phyloP scores from a whole-genome alignment of 2,888 invertebrate genomes.

The Chloromyia formosa region DNA sequence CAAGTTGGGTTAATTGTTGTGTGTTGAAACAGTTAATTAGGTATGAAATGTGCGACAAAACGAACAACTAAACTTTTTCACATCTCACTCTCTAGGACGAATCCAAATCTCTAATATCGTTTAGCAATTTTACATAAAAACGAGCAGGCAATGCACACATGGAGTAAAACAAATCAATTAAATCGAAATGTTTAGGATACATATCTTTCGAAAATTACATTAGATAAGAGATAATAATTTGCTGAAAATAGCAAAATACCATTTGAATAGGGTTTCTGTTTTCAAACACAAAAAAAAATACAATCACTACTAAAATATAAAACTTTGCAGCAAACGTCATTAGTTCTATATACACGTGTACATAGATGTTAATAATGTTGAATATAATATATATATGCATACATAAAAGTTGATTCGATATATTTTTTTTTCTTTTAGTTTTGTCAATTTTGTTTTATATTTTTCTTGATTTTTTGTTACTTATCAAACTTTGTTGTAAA shows the following conservation, averaged over 20 bases:
- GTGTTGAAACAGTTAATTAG: too few species aligned
- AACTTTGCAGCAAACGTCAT: constrained; percentile 15
- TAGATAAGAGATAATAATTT: background rate
- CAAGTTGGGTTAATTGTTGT: too few species aligned
- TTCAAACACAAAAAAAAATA: constrained; percentile 11
- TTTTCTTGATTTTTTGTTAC: background rate
- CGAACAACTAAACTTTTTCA: too few species aligned
- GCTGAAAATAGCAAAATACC: constrained; percentile 38
- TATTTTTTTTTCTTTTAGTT: background rate
- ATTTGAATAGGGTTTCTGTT: background rate
- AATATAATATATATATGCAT: too few species aligned
- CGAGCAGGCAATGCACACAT: too few species aligned
- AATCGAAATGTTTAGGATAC: constrained; percentile 16
- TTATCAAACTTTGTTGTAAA: constrained; percentile 5
- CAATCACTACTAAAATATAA: constrained; percentile 21
- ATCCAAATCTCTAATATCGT: too few species aligned
- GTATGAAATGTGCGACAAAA: too few species aligned
- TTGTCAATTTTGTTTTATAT: background rate
- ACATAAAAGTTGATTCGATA: constrained; percentile 7
- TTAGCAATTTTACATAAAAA: too few species aligned
- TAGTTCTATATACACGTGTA: background rate
- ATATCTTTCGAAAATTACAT: too few species aligned
- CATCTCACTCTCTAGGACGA: too few species aligned
- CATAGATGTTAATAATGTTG: constrained; percentile 5
- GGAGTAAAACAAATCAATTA: too few species aligned